Evolutionary conservation across 2,113 vertebrate species (phyloP), one percentile per base, ranked within the genome.

Genomic region (Verasper variegatus): DNA sequence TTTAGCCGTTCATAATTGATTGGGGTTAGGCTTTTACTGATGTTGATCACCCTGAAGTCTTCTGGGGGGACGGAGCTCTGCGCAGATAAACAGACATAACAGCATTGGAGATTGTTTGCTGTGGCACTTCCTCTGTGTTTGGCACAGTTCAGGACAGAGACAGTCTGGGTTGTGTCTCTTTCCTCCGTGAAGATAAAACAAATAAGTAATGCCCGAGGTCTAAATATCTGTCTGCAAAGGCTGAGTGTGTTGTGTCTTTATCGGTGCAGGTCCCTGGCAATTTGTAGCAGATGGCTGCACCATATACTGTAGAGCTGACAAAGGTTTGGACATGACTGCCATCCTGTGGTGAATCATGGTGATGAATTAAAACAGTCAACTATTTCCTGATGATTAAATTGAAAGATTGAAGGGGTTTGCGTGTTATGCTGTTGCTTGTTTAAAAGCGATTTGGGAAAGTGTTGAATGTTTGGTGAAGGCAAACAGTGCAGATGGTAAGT

Each of bases 1-100:
- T 97, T 96, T 93, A 98, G 93, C 71, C 95, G 96, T 78, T 97
- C 96, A 78, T 94, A 93, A 89, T 96, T 99, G 91, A 99, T 97
- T 78, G 94, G 91, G 77, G 95, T 95, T 83, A 97, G 95, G 76
- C 95, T 95, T 94, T 94, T 95, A 65, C 87, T 91, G 93, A 95
- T 88, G 89, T 95, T 95, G 88, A 96, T 87, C 85, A 94, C 93
- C 86, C 97, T 95, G 92, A 98, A 99, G 94, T 99, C 98, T 90
- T 97, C 97, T 59, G 96, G 93, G 76, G 92, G 90, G 74, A 88
- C 90, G 42, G 81, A 93, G 91, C 92, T 95, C 97, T 99, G 93
- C 76, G 89, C 61, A 91, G 77, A 93, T 27, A 91, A 87, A 86
- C 71, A 84, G 76, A 91, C 87, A 71, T 87, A 26, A 68, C 8